Evolutionary conservation across 2,888 invertebrate genomes (phyloP).

Genomic region (Dryobotodes eremita): DNA sequence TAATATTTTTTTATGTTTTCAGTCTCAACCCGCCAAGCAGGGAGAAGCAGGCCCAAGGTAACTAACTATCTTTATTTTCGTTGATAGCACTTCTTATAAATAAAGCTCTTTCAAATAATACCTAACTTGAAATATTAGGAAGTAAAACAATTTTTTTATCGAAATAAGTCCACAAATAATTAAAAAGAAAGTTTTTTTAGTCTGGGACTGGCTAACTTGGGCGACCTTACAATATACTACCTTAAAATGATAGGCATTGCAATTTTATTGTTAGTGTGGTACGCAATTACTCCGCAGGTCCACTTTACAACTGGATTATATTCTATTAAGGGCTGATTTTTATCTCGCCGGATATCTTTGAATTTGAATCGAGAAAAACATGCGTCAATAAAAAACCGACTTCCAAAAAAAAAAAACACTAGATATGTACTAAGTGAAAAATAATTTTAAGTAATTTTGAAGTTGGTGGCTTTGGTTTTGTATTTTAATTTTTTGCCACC

Average conservation of each 20-base stretch:
- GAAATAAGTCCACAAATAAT: background rate
- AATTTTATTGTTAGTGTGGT: too few relatives aligned
- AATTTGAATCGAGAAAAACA: too few relatives aligned
- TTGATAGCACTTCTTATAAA: background rate
- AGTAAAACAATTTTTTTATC: background rate
- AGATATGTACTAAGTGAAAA: too few relatives aligned
- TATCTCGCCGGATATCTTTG: background rate
- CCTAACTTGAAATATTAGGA: background rate
- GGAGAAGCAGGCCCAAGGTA: conserved; percentile 12
- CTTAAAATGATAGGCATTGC: background rate
- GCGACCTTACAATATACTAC: too few relatives aligned
- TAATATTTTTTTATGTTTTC: background rate
- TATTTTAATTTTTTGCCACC: too few relatives aligned
- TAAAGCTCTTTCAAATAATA: background rate
- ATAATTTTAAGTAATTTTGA: too few relatives aligned
- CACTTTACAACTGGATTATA: background rate
- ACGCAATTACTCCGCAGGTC: too few relatives aligned
- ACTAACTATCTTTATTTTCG: conserved; percentile 12
- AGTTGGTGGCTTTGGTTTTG: too few relatives aligned
- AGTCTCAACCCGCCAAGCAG: conserved; percentile 1
- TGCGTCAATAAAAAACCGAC: too few relatives aligned
- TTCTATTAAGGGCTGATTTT: background rate
- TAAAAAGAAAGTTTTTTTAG: too few relatives aligned
- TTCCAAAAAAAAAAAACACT: too few relatives aligned
- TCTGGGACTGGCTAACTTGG: too few relatives aligned